phyloP scores from a whole-genome alignment of 1,140 invertebrate genomes.

The Tigriopus japonicus region DNA sequence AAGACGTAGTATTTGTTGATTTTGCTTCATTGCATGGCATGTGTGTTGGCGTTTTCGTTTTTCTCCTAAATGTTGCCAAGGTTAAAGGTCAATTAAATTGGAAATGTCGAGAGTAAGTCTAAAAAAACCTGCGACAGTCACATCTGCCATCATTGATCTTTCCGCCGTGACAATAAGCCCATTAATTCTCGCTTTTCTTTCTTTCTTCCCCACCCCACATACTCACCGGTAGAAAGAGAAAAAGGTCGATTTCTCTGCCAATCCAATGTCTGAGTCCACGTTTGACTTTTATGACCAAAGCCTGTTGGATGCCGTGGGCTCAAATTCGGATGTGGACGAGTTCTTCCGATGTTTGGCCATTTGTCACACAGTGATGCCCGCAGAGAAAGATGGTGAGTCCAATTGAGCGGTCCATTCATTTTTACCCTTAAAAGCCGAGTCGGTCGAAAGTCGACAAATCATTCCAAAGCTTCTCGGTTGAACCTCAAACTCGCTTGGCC shows the following conservation, averaged over 20 bases:
- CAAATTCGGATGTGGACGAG: slow-evolving; percentile 48
- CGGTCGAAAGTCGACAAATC: too few relatives aligned
- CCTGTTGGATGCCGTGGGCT: slow-evolving; percentile 59
- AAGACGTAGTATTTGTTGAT: too few relatives aligned
- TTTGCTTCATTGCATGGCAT: too few relatives aligned
- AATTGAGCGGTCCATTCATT: too few relatives aligned
- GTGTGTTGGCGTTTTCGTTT: too few relatives aligned
- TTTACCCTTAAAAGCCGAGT: too few relatives aligned
- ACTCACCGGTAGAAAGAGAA: slow-evolving; percentile 26
- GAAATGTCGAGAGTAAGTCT: too few relatives aligned
- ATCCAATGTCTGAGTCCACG: slow-evolving; percentile 68
- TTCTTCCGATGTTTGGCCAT: slow-evolving; percentile 77
- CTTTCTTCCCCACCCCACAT: neutral
- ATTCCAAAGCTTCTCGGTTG: too few relatives aligned
- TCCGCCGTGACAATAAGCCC: slow-evolving; percentile 11
- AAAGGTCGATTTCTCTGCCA: slow-evolving; percentile 78
- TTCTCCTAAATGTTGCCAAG: too few relatives aligned
- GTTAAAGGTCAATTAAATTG: too few relatives aligned
- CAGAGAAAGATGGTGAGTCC: slow-evolving; percentile 24
- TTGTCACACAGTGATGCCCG: slow-evolving; percentile 96
- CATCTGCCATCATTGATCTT: neutral
- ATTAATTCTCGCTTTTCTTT: neutral
- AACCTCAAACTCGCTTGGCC: too few relatives aligned
- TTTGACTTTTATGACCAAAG: slow-evolving; percentile 86
- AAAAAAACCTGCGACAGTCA: too few relatives aligned